A percentile compares a stretch with the other conserved stretches of the same genome.
phyloP scores from a whole-genome alignment of 2,888 invertebrate species.

The Formica aserva region DNA sequence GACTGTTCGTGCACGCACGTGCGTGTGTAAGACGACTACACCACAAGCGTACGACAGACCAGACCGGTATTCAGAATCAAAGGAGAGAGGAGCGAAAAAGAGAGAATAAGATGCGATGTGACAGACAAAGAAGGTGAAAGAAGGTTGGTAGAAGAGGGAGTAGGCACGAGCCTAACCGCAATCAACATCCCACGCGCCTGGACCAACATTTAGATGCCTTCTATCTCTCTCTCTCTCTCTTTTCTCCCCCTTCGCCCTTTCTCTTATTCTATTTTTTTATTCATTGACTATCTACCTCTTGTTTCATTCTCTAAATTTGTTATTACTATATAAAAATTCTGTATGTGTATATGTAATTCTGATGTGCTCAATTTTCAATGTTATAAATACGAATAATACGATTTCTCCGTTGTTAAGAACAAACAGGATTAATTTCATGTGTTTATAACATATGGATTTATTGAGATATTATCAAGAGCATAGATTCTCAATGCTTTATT shows the following conservation, averaged over 20 bases:
- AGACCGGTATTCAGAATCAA: conserved; percentile 83
- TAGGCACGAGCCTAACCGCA: conserved; percentile 84
- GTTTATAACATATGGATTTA: neutral
- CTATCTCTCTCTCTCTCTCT: conserved; percentile 53
- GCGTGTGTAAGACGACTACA: conserved; percentile 71
- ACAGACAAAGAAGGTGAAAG: conserved; percentile 57
- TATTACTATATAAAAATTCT: neutral
- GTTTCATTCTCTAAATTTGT: conserved; percentile 28
- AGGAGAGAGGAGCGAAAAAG: conserved; percentile 58
- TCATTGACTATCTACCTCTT: conserved; percentile 4
- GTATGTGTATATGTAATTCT: neutral
- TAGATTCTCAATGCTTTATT: neutral
- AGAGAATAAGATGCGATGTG: conserved; percentile 49
- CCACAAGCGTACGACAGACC: conserved; percentile 72
- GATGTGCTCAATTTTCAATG: neutral
- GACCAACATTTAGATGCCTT: conserved; percentile 78
- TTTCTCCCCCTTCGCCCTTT: conserved; percentile 13
- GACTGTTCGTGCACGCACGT: conserved; percentile 41
- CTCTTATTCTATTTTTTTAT: conserved; percentile 43
- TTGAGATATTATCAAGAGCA: neutral
- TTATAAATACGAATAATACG: neutral
- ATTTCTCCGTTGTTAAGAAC: neutral
- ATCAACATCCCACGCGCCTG: conserved; percentile 82
- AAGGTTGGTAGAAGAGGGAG: conserved; percentile 77
- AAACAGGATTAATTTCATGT: neutral